Evolutionary conservation across 2,797 vertebrate genomes (phyloP), one percentile per base, ranked within the genome.

Genomic region (Prionace glauca): DNA sequence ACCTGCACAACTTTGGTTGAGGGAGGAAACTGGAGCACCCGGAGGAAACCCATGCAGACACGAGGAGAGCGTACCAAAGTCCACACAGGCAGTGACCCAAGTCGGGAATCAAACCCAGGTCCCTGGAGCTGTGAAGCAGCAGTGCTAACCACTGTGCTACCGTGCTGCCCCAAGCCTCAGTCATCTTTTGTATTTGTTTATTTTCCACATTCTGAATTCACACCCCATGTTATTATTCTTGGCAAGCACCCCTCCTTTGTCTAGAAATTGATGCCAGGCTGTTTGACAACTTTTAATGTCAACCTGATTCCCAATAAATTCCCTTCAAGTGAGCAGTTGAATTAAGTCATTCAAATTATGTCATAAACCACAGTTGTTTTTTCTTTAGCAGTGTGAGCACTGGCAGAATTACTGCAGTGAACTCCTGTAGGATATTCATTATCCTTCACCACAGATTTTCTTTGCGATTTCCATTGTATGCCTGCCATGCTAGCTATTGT

Each of bases 161-260:
- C 45, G 45, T 50, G 45, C 2, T 3, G 3, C 45, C 45, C 45
- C 50, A 56, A 56, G 5, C 50, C 14, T 60, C 86, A 56, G 86
- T 32, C 86, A 29, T 16, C 86, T 56, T 69, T 45, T 93, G n/a
- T 93, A 20, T 45, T 22, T n/a, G 67, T 69, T 93, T 93, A 41
- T 93, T 93, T 93, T 65, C 91, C 62, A 93, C 91, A 93, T 24
- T 67, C 32, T 69, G 62, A 69, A n/a, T n/a, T 93, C 91, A 93
- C 86, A 60, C 11, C 50, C 86, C 60, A 3, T 88, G 65, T 71
- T 67, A 93, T 88, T 60, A 93, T 88, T 60, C n/a, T 69, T 93
- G 65, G 65, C 65, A 93, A 36, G 41, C 8, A 24, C 41, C 62
- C n/a, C 16, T 36, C n/a, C 91, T 45, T 69, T 93, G 32, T 93